Base-by-base conservation (phyloP, 2,888 invertebrate species). In the Troides oblongomaculatus region DNA sequence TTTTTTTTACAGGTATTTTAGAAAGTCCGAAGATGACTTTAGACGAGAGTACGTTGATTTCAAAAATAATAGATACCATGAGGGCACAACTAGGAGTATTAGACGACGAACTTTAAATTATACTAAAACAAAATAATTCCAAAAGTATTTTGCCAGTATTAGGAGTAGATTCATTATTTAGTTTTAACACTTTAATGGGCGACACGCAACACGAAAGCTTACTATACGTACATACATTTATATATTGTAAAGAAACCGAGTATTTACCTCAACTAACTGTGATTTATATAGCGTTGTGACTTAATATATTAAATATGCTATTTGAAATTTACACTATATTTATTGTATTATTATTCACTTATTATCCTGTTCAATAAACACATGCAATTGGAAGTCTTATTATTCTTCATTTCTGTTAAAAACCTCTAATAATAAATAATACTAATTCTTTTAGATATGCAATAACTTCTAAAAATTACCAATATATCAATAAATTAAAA, bases 21-120 rank as follows among this genome's bases (percentile, higher is more conserved):
- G 96, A 97, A 85, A 96, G 96, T 81, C 93, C 94, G 0, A 93
- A 93, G 75, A 94, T 97, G 79, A 91, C 93, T 64, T 94, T 96
- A 74, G 94, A 94, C 64, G 95, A 96, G 74, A 95, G 95, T 61
- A 84, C 97, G 66, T 86, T 95, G 18, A 86, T 97, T 72, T 95
- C 96, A 0, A 94, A 95, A 78, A 88, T 97, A 71, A 94, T 95
- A 82, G 97, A 97, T 80, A 94, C 95, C 60, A 93, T 97, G 80
- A 90, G 97, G 70, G 93, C 93, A 65, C 95, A 96, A 86, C 78
- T 96, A 56, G 95, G 95, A 6, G 95, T 95, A 5, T 73, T 87
- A 23, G 80, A 81, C 69, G 74, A 68, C 63, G 74, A 67, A 59
- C 64, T 74, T 14, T 76, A 73, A 72, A 70, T 43, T 63, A 64